Percentiles rank a stretch among this genome's conserved stretches.
phyloP scores from a whole-genome alignment of 2,888 invertebrate species.

The Polyommatus iphigenia region DNA sequence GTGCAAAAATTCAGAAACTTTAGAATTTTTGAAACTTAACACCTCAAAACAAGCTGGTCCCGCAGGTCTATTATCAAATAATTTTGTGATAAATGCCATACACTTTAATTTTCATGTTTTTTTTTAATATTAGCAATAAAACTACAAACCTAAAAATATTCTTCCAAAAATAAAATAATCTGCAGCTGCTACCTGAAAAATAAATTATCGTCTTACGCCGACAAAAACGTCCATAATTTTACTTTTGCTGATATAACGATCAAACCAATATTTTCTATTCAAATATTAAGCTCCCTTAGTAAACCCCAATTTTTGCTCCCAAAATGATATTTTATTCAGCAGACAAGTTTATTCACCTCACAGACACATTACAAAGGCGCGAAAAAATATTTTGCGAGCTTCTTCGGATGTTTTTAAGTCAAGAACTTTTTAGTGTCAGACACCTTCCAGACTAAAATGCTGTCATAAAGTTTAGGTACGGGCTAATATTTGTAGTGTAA shows the following conservation, averaged over 20 bases:
- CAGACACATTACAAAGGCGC: not conserved
- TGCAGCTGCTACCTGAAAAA: not conserved
- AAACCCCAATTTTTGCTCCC: not conserved
- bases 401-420: not conserved
- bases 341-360: conserved; percentile 1
- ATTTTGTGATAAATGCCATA: no score
- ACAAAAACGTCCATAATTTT: not conserved
- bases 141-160: not conserved
- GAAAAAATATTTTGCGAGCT: not conserved
- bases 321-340: conserved; percentile 12
- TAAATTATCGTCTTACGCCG: not conserved
- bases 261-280: conserved; percentile 16
- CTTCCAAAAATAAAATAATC: not conserved
- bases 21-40: no score
- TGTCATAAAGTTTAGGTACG: not conserved
- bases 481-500: no score
- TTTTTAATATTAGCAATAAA: not conserved
- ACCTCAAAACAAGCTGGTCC: no score
- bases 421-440: not conserved
- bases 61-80: no score
- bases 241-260: not conserved
- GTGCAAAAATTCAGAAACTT: no score
- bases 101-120: no score
- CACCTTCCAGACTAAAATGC: not conserved
- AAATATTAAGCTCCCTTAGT: conserved; percentile 9